Base-by-base conservation (phyloP, 1,140 invertebrate species). In the Drosophila virilis region DNA sequence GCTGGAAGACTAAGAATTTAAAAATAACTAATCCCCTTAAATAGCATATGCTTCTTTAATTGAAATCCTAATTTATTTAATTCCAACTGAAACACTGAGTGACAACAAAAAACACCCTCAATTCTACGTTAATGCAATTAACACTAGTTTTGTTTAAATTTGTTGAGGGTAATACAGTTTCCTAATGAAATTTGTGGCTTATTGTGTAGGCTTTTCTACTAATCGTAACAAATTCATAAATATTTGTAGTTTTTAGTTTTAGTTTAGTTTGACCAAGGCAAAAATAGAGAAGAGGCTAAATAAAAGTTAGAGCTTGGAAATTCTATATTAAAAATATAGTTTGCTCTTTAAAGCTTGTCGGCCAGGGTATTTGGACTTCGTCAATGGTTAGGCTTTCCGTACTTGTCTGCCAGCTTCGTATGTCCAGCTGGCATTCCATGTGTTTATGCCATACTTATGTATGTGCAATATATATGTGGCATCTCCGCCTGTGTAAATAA, bases 401-500 rank as follows among this genome's bases (percentile, higher is more conserved):
- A 52, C 2, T 50, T n/a, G 22, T 50, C 7, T 32, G 50, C 33
- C 12, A 59, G 48, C 45, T 78, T 37, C 45, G 35, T 43, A 74
- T 69, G 54, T 60, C 62, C 77, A 64, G 71, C 65, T 79, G 71
- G 45, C 71, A 64, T 22, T 45, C 38, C n/a, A 59, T 45, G 55
- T 32, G 55, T 58, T 43, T 33, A 32, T 33, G 15, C 38, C 9
- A 15, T 58, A 32, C 38, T 58, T 43, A 33, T 35, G 40, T 54
- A 48, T 32, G 45, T 55, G 38, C 17, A 42, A 45, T 72, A 45
- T 58, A 68, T 58, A 42, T 67, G 72, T 62, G 45, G 35, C 69
- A 50, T 57, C 65, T 12, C 40, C 57, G 66, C 37, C 54, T 75
- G 78, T 75, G 78, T 85, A 71, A 85, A 85, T 85, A 81, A 81